phyloP scores from a whole-genome alignment of 2,888 invertebrate genomes.

The Acleris sparsana region DNA sequence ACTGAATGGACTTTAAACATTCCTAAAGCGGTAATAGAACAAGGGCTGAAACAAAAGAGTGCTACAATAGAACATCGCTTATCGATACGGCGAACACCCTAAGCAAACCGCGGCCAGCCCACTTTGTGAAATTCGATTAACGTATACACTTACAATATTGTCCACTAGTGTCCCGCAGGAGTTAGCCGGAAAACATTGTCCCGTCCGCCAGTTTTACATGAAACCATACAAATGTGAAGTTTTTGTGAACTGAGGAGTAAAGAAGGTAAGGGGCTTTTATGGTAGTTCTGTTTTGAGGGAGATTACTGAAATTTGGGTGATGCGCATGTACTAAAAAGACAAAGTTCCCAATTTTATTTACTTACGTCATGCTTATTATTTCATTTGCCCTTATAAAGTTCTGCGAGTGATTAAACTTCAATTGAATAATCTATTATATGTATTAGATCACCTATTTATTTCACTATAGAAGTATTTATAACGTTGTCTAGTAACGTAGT shows the following conservation, averaged over 20 bases:
- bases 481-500: too few species aligned
- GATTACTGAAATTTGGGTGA: too few species aligned
- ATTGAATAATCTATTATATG: too few species aligned
- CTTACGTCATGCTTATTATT: too few species aligned
- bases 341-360: too few species aligned
- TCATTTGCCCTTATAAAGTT: too few species aligned
- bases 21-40: background rate
- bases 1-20: too few species aligned
- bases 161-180: constrained; percentile 69
- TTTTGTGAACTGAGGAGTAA: constrained; percentile 4
- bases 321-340: too few species aligned
- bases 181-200: constrained; percentile 45
- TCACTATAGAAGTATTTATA: too few species aligned
- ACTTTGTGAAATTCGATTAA: constrained; percentile 79
- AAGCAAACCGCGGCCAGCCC: constrained; percentile 54
- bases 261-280: constrained; percentile 17
- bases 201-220: constrained; percentile 2
- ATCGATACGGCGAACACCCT: constrained; percentile 39
- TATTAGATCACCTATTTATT: too few species aligned
- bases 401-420: too few species aligned
- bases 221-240: constrained; percentile 20
- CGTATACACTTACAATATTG: constrained; percentile 71
- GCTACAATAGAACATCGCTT: background rate
- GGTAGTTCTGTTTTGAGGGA: too few species aligned
- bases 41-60: background rate